Percentiles rank a stretch among this genome's conserved stretches.
Evolutionary conservation across 2,113 vertebrate genomes (phyloP).

Genomic region (Brevimyrus niger): DNA sequence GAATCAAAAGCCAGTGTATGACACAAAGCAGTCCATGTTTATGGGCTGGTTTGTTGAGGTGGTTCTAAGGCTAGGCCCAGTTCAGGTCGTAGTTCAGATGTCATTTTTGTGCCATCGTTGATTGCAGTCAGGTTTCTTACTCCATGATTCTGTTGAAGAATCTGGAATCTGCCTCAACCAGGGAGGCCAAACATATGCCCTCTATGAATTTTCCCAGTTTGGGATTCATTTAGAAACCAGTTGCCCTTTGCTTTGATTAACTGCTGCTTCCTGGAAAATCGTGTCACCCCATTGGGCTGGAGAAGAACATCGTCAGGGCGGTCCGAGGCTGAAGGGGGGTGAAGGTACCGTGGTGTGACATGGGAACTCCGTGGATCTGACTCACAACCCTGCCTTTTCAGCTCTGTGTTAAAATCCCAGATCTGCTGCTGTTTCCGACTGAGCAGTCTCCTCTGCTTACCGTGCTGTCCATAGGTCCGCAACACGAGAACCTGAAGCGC

Average conservation of each 20-base stretch:
- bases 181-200: not conserved
- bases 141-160: not conserved
- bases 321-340: not conserved
- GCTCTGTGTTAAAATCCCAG: slow-evolving; percentile 27
- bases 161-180: not conserved
- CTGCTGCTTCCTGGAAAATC: slow-evolving; percentile 6
- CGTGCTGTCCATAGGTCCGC: slow-evolving; percentile 29
- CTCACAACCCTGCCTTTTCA: slow-evolving; percentile 30
- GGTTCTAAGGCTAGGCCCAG: not conserved
- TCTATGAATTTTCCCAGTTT: not conserved
- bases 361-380: slow-evolving; percentile 27
- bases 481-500: not conserved
- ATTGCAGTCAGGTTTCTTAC: not conserved
- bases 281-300: not conserved
- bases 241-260: not conserved
- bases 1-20: not conserved
- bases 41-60: not conserved
- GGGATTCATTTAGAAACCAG: not conserved
- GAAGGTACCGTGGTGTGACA: not conserved
- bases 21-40: not conserved
- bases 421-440: slow-evolving; percentile 37
- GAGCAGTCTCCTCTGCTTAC: not conserved
- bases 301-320: not conserved
- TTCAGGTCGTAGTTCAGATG: not conserved
- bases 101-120: not conserved